Evolutionary conservation across 2,113 vertebrate genomes (phyloP).

Genomic region (Podarcis raffonei): DNA sequence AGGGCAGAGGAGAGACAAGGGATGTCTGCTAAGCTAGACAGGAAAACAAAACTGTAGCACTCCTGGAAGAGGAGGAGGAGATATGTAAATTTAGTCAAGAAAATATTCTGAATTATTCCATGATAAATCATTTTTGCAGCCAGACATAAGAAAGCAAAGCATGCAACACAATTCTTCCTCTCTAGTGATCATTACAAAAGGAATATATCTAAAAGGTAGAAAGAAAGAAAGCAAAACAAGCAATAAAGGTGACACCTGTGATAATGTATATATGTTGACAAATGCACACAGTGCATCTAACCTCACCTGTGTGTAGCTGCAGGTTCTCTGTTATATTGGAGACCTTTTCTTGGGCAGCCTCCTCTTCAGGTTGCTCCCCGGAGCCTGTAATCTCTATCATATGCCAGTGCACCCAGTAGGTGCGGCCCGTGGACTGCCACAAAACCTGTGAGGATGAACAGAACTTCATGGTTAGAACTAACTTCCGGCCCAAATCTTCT

Average conservation of each 20-base stretch:
- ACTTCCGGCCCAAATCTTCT: neutral
- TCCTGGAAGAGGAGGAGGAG: too few relatives aligned
- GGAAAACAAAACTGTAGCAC: too few relatives aligned
- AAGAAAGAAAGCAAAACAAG: neutral
- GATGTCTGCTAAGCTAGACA: too few relatives aligned
- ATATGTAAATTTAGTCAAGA: too few relatives aligned
- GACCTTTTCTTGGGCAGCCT: conserved; percentile 77
- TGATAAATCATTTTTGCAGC: neutral
- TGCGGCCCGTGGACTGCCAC: conserved; percentile 86
- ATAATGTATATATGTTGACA: neutral
- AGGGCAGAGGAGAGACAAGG: too few relatives aligned
- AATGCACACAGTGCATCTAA: neutral
- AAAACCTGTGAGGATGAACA: conserved; percentile 80
- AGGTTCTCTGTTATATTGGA: conserved; percentile 72
- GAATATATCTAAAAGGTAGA: neutral
- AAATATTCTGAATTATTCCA: neutral
- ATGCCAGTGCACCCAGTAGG: conserved; percentile 91
- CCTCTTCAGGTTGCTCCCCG: conserved; percentile 74
- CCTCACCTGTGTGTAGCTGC: conserved; percentile 77
- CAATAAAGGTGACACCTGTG: neutral
- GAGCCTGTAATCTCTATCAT: conserved; percentile 88
- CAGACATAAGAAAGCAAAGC: neutral
- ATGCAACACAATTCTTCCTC: neutral
- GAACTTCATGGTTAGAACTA: neutral
- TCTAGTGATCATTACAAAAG: neutral